Percentiles rank a stretch among this genome's conserved stretches.
These are phyloP conservation scores for Gastrophryne carolinensis DNA, from an alignment of 2,797 vertebrate genomes.

Conservation along the genomic window DNA sequence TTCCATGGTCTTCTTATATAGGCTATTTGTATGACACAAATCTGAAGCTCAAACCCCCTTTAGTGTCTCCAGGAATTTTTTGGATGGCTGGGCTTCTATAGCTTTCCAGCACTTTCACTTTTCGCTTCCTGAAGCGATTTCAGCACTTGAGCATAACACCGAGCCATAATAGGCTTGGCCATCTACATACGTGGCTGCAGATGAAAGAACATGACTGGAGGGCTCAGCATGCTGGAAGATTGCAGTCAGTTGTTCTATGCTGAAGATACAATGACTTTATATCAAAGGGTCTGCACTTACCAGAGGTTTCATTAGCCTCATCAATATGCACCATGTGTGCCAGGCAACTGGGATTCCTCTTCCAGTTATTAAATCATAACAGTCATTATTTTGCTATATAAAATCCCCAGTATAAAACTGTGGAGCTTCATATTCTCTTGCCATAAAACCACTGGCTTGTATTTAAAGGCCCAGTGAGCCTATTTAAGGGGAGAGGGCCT, in stretches of 20 bases:
- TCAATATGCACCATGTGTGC: background rate
- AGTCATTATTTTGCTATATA: background rate
- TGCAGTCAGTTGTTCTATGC: conserved; percentile 55
- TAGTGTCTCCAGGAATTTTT: conserved; percentile 48
- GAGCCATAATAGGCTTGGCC: conserved; percentile 55
- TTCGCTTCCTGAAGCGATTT: conserved; percentile 63
- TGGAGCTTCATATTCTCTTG: background rate
- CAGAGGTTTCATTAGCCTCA: background rate
- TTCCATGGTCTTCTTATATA: background rate
- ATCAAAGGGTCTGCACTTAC: background rate
- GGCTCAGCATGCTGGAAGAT: conserved; percentile 53
- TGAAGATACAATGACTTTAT: conserved; percentile 7
- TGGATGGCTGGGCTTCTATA: conserved; percentile 59
- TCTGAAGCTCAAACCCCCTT: background rate
- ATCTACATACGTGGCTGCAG: conserved; percentile 57
- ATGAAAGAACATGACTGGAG: conserved; percentile 61
- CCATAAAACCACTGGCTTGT: background rate
- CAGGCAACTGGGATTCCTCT: background rate
- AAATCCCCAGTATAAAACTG: background rate
- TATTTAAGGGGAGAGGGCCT: too few species aligned
- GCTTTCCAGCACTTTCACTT: conserved; percentile 58
- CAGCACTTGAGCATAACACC: conserved; percentile 59
- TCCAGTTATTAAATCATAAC: background rate
- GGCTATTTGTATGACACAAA: background rate
- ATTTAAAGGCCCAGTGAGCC: background rate